Base-by-base conservation (phyloP, 2,888 invertebrate species). In the Macropis europaea region DNA sequence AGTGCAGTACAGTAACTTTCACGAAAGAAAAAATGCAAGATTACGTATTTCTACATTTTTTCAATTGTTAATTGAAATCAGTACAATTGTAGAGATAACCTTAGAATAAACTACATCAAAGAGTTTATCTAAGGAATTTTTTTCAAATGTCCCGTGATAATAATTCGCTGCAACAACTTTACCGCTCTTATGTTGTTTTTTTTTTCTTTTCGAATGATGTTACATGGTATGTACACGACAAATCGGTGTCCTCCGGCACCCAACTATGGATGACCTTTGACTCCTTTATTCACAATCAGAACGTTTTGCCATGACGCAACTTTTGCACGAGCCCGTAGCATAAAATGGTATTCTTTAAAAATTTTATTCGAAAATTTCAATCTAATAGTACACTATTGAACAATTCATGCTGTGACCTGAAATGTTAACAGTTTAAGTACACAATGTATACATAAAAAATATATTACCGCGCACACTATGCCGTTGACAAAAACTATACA, bases 81-180 rank as follows among this genome's bases (percentile, higher is more conserved):
- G n/a, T 26, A 36, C 4, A 26, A 60, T 50, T 52, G 26, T 38
- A 47, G 9, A 62, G 28, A 38, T 34, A 34, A 28, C 26, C 2
- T 2, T 2, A 7, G 5, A n/a, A n/a, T 22, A 6, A 11, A 15
- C 9, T 34, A 26, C 3, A 5, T 28, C 7, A 17, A 13, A 26
- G 24, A 4, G 2, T 24, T 59, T 64, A 64, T 59, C 64, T 9
- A 32, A 26, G 19, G 34, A 63, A 40, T 11, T 19, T 59, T 26
- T n/a, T 30, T 43, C 26, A 52, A 43, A 50, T 57, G 22, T 47
- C n/a, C 6, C 2, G 7, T 6, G 43, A 60, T 52, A 60, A 3
- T n/a, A 2, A 13, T 40, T 6, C 17, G 5, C 24, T 11, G 11
- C 32, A 15, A 50, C 22, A 28, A 22, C 43, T n/a, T 30, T 6